These are phyloP conservation scores for Eumeta japonica DNA, from an alignment of 1,140 invertebrate genomes.

Conservation along the genomic window DNA sequence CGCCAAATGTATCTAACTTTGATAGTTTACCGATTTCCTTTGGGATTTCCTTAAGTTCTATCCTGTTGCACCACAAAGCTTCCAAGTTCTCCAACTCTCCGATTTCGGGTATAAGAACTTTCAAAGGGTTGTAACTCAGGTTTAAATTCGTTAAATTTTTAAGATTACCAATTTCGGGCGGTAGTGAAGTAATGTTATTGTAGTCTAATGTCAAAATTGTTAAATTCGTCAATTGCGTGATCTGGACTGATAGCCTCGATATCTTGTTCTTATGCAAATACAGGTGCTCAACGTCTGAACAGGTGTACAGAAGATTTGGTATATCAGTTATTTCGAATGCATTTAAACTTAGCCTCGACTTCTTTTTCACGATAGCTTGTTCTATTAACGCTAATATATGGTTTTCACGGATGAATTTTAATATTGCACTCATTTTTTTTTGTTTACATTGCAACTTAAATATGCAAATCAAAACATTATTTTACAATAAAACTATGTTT, in stretches of 20 bases:
- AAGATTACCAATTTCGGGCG: constrained; percentile 59
- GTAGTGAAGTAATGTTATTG: constrained; percentile 67
- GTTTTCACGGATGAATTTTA: constrained; percentile 63
- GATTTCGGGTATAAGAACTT: constrained; percentile 66
- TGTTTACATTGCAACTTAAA: constrained; percentile 39
- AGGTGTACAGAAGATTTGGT: constrained; percentile 55
- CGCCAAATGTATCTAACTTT: constrained; percentile 71
- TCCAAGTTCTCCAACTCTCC: constrained; percentile 73
- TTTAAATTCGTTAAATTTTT: constrained; percentile 75
- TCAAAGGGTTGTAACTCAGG: constrained; percentile 78
- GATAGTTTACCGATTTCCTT: constrained; percentile 68
- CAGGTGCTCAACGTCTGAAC: constrained; percentile 56
- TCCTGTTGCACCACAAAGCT: constrained; percentile 70
- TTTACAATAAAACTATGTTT: no score
- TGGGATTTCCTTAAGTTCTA: constrained; percentile 58
- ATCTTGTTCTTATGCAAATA: constrained; percentile 63
- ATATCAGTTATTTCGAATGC: constrained; percentile 60
- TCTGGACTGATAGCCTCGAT: constrained; percentile 41
- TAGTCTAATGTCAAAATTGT: constrained; percentile 62
- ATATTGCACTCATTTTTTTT: constrained; percentile 60
- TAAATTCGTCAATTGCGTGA: constrained; percentile 40
- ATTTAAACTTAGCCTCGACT: constrained; percentile 58
- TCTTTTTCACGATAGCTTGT: constrained; percentile 58
- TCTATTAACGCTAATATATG: constrained; percentile 63
- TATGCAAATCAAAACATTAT: no score